phyloP scores from a whole-genome alignment of 2,113 vertebrate species.

The Gadus macrocephalus region DNA sequence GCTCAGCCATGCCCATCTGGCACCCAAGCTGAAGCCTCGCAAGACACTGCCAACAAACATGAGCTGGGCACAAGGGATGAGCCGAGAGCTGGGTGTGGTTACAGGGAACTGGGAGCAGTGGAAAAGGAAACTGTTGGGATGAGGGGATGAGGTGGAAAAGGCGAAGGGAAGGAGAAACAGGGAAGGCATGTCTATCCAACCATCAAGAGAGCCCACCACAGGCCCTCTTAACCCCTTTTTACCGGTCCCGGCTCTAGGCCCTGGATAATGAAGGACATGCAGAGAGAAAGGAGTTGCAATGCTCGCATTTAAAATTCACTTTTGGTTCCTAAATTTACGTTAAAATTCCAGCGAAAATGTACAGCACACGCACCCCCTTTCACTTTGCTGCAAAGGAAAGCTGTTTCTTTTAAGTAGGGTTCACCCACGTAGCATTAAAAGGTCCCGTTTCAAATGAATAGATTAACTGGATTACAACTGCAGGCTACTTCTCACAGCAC shows the following conservation, averaged over 20 bases:
- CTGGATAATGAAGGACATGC: conserved; percentile 35
- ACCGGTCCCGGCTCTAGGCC: conserved; percentile 29
- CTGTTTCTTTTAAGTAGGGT: background rate
- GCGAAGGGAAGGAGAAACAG: background rate
- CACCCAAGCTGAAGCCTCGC: conserved; percentile 7
- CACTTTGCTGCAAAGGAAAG: background rate
- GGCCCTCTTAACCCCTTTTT: background rate
- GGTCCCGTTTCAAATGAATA: background rate
- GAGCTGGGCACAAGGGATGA: conserved; percentile 29
- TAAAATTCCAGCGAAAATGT: background rate
- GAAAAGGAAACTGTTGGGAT: conserved; percentile 4
- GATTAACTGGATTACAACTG: background rate
- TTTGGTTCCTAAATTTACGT: conserved; percentile 21
- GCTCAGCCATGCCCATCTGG: conserved; percentile 33
- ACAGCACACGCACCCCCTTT: conserved; percentile 1
- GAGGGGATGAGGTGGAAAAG: conserved; percentile 21
- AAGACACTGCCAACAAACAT: conserved; percentile 33
- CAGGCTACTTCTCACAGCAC: no score
- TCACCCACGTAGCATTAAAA: background rate
- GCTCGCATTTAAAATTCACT: conserved; percentile 21
- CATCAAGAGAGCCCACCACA: conserved; percentile 28
- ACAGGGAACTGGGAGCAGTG: background rate
- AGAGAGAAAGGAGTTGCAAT: conserved; percentile 25
- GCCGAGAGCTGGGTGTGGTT: background rate
- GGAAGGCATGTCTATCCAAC: conserved; percentile 22